Evolutionary conservation across 2,113 vertebrate species (phyloP), one percentile per base, ranked within the genome.

Genomic region (Melanocharis versteri): DNA sequence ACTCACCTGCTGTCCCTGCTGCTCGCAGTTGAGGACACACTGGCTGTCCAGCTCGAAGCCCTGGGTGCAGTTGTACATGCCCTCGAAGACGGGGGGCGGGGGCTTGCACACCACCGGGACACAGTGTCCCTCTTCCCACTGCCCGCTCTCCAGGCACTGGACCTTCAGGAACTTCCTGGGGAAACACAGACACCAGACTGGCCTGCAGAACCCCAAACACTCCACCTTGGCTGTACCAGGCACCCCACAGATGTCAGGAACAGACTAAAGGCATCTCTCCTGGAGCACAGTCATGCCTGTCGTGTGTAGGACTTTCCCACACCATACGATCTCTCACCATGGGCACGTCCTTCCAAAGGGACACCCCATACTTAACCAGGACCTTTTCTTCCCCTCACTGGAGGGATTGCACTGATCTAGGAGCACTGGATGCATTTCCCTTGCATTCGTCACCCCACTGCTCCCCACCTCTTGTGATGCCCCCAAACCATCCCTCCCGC

Each of bases 21-120:
- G 96, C 7, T 98, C 96, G 11, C 99, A 99, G 90, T 42, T 98
- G 90, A 99, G 97, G 23, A 98, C 95, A 68, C 99, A 99, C 58
- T 97, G 90, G 80, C 98, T 99, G 97, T 98, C 96, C 61, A 99
- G 98, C 95, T 98, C 87, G 28, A 99, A 98, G 89, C 98, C 98
- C 27, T 97, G 98, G 91, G 98, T 99, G 93, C 99, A 99, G 92
- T 97, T 98, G 94, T 99, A 99, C 99, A 99, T 99, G 92, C 99
- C 99, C 85, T 99, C 98, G 10, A 99, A 99, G 33, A 99, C 97
- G 0, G 98, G 98, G 8, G 98, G 97, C 0, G 98, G 97, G 1
- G 98, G 95, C n/a, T 98, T 97, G 13, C 99, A 99, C 28, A 98
- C 96, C 87, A 99, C 98, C 0, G 99, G 98, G 47, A 98, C 53